phyloP scores from a whole-genome alignment of 2,797 vertebrate species.

The Perodicticus potto region DNA sequence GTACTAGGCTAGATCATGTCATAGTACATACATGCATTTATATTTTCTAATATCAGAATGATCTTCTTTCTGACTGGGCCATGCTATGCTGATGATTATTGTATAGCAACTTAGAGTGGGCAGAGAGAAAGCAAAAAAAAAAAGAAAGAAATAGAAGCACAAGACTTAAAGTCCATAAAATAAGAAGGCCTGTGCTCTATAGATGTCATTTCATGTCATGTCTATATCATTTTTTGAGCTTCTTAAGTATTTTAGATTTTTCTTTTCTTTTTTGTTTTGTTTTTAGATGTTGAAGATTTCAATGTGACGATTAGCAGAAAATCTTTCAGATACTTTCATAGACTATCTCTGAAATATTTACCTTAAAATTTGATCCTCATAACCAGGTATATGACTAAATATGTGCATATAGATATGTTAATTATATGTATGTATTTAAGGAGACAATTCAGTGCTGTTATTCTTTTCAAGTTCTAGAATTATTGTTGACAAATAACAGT shows the following conservation, averaged over 20 bases:
- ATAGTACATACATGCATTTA: not conserved
- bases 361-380: conserved; percentile 11
- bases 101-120: not conserved
- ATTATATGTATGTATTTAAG: not conserved
- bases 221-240: no score
- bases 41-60: not conserved
- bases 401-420: not conserved
- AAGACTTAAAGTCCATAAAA: not conserved
- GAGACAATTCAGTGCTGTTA: conserved; percentile 14
- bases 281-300: conserved; percentile 3
- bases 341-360: not conserved
- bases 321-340: conserved; percentile 23
- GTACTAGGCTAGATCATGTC: not conserved
- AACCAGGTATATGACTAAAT: not conserved
- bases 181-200: not conserved
- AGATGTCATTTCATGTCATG: no score
- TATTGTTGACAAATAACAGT: not conserved
- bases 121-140: not conserved
- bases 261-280: not conserved
- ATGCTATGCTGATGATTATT: not conserved
- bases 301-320: not conserved
- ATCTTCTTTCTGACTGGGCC: not conserved
- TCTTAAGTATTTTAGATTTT: not conserved
- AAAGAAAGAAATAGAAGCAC: not conserved
- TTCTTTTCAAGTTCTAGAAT: conserved; percentile 12